These are phyloP conservation scores for Cosmorhoe ocellata DNA, from an alignment of 2,888 invertebrate genomes.

Conservation along the genomic window DNA sequence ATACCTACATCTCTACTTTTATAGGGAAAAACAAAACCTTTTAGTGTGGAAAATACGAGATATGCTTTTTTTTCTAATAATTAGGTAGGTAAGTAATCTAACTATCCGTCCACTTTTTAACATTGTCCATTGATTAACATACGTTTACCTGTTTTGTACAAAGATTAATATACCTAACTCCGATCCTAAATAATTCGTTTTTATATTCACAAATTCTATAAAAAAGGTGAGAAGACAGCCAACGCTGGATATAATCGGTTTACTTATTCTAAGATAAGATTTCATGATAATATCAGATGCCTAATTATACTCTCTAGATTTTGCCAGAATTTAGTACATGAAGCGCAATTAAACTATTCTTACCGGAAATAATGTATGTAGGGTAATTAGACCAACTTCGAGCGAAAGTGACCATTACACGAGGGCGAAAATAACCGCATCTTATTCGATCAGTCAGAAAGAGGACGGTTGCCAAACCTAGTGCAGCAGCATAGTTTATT, in stretches of 20 bases:
- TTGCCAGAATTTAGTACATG: constrained; percentile 24
- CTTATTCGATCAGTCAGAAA: constrained; percentile 34
- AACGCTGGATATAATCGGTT: constrained; percentile 14
- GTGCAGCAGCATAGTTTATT: constrained; percentile 17
- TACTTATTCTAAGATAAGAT: constrained; percentile 14
- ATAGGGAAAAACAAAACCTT: too few species aligned
- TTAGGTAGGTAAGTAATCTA: too few species aligned
- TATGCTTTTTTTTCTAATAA: too few species aligned
- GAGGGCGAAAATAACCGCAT: constrained; percentile 47
- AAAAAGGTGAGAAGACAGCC: constrained; percentile 1
- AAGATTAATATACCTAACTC: too few species aligned
- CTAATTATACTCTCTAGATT: constrained; percentile 14
- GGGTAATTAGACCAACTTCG: constrained; percentile 30
- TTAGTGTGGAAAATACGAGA: too few species aligned
- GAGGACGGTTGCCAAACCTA: constrained; percentile 41
- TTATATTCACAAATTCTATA: neutral
- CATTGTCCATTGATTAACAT: too few species aligned
- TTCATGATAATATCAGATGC: constrained; percentile 1
- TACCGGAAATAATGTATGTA: constrained; percentile 32
- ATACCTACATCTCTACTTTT: too few species aligned
- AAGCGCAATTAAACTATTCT: constrained; percentile 15
- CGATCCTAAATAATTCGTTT: too few species aligned
- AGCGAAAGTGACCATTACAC: constrained; percentile 33
- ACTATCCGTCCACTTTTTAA: too few species aligned
- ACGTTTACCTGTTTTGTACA: too few species aligned